phyloP scores from a whole-genome alignment of 1,140 invertebrate species.

The Chlorops oryzae region DNA sequence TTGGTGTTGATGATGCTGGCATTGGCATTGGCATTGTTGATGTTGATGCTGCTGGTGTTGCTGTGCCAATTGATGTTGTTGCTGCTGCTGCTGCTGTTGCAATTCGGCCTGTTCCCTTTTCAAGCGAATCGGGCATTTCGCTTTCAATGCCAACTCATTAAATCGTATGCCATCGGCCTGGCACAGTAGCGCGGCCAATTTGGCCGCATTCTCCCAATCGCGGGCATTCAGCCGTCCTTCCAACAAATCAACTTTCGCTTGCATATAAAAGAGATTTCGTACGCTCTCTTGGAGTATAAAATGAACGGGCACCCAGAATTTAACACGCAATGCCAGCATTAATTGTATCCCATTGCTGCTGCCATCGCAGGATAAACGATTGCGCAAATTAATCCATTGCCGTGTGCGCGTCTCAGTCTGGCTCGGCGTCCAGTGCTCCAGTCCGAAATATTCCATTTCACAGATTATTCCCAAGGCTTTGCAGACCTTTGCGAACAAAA shows the following conservation, averaged over 20 bases:
- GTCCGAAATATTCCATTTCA: slow-evolving; percentile 82
- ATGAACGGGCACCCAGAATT: slow-evolving; percentile 88
- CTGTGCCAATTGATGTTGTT: slow-evolving; percentile 18
- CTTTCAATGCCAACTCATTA: slow-evolving; percentile 29
- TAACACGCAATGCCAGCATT: slow-evolving; percentile 62
- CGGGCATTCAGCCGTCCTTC: slow-evolving; percentile 63
- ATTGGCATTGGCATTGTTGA: slow-evolving; percentile 24
- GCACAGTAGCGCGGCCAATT: slow-evolving; percentile 68
- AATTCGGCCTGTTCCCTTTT: slow-evolving; percentile 24
- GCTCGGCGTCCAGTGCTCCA: slow-evolving; percentile 50
- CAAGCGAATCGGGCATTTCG: slow-evolving; percentile 38
- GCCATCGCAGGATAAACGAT: slow-evolving; percentile 59
- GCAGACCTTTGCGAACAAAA: no score
- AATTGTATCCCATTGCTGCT: slow-evolving; percentile 53
- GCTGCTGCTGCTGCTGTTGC: slow-evolving; percentile 6
- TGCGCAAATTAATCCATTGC: slow-evolving; percentile 78
- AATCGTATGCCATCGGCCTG: slow-evolving; percentile 50
- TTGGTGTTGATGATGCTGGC: slow-evolving; percentile 3
- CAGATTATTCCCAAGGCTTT: slow-evolving; percentile 71
- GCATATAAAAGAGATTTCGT: slow-evolving; percentile 76
- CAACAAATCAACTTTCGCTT: slow-evolving; percentile 67
- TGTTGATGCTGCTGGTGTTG: slow-evolving; percentile 18
- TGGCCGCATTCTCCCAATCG: slow-evolving; percentile 63
- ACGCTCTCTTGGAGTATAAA: slow-evolving; percentile 75
- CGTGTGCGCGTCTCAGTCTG: slow-evolving; percentile 40